Percentiles rank a stretch among this genome's conserved stretches.
phyloP scores from a whole-genome alignment of 2,888 invertebrate species.

The Stratiomys singularior region DNA sequence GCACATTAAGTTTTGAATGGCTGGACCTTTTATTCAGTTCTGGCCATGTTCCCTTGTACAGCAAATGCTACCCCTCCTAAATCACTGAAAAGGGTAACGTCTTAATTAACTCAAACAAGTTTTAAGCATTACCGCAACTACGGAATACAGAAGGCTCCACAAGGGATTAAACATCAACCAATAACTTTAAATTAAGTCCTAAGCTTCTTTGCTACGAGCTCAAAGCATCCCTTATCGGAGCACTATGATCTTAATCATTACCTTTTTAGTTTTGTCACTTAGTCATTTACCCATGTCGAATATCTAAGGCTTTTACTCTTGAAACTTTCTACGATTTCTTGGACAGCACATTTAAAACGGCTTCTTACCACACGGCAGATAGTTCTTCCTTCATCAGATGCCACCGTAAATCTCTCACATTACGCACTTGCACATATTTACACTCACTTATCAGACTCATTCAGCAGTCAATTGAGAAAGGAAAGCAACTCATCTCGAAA shows the following conservation, averaged over 20 bases:
- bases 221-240: not conserved
- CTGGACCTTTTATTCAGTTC: too few relatives aligned
- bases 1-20: too few relatives aligned
- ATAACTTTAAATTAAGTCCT: constrained; percentile 34
- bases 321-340: not conserved
- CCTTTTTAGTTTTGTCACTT: constrained; percentile 30
- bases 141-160: not conserved
- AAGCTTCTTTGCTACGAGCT: constrained; percentile 25
- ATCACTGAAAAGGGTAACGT: not conserved
- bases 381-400: constrained; percentile 13
- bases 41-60: too few relatives aligned
- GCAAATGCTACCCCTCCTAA: too few relatives aligned
- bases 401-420: constrained; percentile 17
- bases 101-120: constrained; percentile 34
- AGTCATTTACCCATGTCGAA: constrained; percentile 29
- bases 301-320: not conserved
- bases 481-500: not conserved
- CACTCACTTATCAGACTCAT: not conserved
- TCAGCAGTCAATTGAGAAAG: constrained; percentile 5
- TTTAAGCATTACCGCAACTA: constrained; percentile 27
- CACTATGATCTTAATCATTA: constrained; percentile 6
- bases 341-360: not conserved
- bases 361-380: not conserved
- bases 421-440: not conserved
- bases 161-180: not conserved